A percentile compares a stretch with the other conserved stretches of the same genome.
These are phyloP conservation scores for Dynastes hyllus DNA, from an alignment of 2,888 invertebrate species.

Conservation along the genomic window DNA sequence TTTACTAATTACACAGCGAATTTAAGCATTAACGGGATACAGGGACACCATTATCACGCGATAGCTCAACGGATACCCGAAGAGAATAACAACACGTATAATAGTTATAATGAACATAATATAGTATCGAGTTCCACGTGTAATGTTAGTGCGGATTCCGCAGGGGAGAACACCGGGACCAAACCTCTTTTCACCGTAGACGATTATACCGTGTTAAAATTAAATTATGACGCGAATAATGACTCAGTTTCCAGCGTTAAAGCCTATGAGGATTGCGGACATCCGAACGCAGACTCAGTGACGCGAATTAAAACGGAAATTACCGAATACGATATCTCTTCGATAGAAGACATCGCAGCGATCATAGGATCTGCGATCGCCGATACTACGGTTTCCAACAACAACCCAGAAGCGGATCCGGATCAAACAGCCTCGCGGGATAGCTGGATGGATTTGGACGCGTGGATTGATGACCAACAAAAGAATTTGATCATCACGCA, in stretches of 20 bases:
- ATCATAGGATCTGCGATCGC: conserved; percentile 93
- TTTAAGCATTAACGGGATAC: conserved; percentile 90
- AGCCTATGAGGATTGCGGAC: conserved; percentile 74
- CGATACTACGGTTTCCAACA: conserved; percentile 85
- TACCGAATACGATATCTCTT: conserved; percentile 79
- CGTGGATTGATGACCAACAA: conserved; percentile 86
- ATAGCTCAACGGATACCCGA: conserved; percentile 85
- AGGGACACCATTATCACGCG: conserved; percentile 90
- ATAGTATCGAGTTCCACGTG: conserved; percentile 85
- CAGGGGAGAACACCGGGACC: conserved; percentile 72
- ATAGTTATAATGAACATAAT: conserved; percentile 76
- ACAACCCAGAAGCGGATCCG: conserved; percentile 73
- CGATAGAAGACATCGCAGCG: conserved; percentile 88
- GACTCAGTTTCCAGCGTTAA: conserved; percentile 76
- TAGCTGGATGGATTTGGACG: conserved; percentile 92
- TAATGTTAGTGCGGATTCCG: conserved; percentile 75
- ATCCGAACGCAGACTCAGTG: conserved; percentile 70
- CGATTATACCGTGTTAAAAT: conserved; percentile 67
- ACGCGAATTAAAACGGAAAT: conserved; percentile 75
- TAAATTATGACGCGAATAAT: conserved; percentile 71
- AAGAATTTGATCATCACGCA: conserved; percentile 80
- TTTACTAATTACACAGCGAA: conserved; percentile 91
- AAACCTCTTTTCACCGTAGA: conserved; percentile 72
- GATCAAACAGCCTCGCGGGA: conserved; percentile 75
- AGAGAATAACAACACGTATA: conserved; percentile 80